Conservation (phyloP, 2,113 vertebrate genomes). For the Tauraco erythrolophus region DNA sequence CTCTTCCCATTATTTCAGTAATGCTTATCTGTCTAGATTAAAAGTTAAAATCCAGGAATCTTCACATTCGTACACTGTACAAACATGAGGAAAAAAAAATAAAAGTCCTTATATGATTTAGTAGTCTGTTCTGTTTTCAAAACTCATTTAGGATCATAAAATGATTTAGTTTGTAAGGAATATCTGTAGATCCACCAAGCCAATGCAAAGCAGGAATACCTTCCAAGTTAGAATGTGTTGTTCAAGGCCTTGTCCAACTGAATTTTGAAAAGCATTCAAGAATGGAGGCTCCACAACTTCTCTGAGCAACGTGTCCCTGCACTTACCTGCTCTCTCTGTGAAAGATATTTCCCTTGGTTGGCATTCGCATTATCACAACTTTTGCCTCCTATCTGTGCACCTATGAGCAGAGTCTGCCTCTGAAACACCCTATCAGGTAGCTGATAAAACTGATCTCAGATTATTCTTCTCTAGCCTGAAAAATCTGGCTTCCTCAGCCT, state of each 20-base stretch:
- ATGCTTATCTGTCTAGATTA: neutral
- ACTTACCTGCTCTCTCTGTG: neutral
- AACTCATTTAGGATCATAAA: neutral
- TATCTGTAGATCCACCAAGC: neutral
- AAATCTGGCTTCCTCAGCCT: neutral
- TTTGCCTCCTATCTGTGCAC: neutral
- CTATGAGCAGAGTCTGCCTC: neutral
- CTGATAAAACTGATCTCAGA: accelerated
- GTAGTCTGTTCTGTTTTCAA: neutral
- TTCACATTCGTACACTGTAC: neutral
- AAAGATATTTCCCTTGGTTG: neutral
- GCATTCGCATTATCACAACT: neutral
- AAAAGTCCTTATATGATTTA: neutral
- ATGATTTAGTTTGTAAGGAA: accelerated
- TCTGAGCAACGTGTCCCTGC: accelerated
- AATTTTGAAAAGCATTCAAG: neutral
- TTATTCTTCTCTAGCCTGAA: neutral
- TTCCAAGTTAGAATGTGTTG: neutral
- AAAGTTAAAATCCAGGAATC: neutral
- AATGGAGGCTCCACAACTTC: neutral
- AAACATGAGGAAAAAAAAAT: accelerated
- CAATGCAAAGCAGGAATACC: neutral
- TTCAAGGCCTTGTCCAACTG: neutral
- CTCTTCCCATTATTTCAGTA: neutral
- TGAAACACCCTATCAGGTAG: neutral